A percentile compares a stretch with the other conserved stretches of the same genome.
Evolutionary conservation across 2,888 invertebrate species (phyloP).

Genomic region (Agrotis puta): DNA sequence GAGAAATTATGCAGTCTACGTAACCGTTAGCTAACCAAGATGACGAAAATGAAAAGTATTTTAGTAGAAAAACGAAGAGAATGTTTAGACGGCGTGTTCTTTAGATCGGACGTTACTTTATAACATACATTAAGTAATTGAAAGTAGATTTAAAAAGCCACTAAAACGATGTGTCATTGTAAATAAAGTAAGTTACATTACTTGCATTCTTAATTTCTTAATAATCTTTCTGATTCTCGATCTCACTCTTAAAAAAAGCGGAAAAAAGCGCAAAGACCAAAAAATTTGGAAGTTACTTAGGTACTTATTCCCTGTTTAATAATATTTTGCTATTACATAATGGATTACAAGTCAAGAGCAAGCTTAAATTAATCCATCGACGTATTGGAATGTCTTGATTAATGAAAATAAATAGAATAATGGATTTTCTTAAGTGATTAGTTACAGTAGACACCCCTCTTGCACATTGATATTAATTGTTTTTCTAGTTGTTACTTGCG

Average conservation of each 20-base stretch:
- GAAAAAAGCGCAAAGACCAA: background rate
- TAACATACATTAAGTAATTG: too few relatives aligned
- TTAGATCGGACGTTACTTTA: background rate
- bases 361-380: conserved; percentile 41
- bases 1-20: conserved; percentile 32
- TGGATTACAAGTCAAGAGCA: conserved; percentile 44
- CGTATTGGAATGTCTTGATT: conserved; percentile 43
- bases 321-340: conserved; percentile 37
- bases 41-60: background rate
- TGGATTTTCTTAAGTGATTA: conserved; percentile 50
- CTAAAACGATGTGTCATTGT: too few relatives aligned
- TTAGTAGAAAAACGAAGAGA: too few relatives aligned
- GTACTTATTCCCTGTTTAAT: conserved; percentile 14
- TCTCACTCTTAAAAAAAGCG: background rate
- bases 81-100: too few relatives aligned
- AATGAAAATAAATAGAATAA: conserved; percentile 46
- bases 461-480: conserved; percentile 42
- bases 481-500: conserved; percentile 16
- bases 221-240: background rate
- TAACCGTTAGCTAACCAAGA: background rate
- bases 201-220: background rate
- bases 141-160: too few relatives aligned
- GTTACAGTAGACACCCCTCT: conserved; percentile 12
- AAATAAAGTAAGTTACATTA: too few relatives aligned
- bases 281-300: conserved; percentile 12